These are phyloP conservation scores for Noctua comes DNA, from an alignment of 2,888 invertebrate species.

Conservation along the genomic window DNA sequence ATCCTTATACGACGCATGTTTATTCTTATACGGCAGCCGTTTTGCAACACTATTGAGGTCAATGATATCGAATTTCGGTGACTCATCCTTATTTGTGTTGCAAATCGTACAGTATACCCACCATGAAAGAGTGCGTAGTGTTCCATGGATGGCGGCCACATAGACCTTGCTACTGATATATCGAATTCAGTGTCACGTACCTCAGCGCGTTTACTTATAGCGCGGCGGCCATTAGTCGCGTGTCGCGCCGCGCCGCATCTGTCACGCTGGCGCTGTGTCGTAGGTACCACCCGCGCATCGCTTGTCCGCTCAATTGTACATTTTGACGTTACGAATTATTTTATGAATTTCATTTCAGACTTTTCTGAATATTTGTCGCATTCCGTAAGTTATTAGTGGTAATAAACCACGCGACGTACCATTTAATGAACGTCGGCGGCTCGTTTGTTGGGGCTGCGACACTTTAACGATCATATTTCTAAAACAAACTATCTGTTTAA, in stretches of 20 bases:
- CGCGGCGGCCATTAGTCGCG: constrained; percentile 32
- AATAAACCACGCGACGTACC: constrained; percentile 47
- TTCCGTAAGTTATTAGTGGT: constrained; percentile 47
- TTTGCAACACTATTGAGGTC: constrained; percentile 66
- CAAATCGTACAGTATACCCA: constrained; percentile 30
- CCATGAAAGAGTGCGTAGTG: constrained; percentile 3
- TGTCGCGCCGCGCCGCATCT: constrained; percentile 40
- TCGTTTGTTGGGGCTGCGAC: constrained; percentile 39
- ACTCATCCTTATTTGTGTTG: constrained; percentile 53
- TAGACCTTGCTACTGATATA: constrained; percentile 55
- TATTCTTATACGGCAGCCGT: constrained; percentile 49
- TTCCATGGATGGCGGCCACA: constrained; percentile 36
- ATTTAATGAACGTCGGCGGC: constrained; percentile 48
- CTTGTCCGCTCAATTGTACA: constrained; percentile 44
- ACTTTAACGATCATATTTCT: constrained; percentile 35
- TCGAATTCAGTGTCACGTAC: constrained; percentile 54
- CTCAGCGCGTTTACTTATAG: constrained; percentile 46
- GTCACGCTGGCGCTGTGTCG: constrained; percentile 39
- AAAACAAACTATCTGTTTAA: constrained; percentile 34
- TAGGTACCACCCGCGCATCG: constrained; percentile 16
- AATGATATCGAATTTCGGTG: constrained; percentile 62
- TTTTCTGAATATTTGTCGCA: constrained; percentile 57
- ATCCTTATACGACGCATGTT: constrained; percentile 50
- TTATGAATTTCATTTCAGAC: constrained; percentile 52
- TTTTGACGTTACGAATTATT: constrained; percentile 55